phyloP scores from a whole-genome alignment of 2,888 invertebrate species.

The Agonopterix subpropinquella region DNA sequence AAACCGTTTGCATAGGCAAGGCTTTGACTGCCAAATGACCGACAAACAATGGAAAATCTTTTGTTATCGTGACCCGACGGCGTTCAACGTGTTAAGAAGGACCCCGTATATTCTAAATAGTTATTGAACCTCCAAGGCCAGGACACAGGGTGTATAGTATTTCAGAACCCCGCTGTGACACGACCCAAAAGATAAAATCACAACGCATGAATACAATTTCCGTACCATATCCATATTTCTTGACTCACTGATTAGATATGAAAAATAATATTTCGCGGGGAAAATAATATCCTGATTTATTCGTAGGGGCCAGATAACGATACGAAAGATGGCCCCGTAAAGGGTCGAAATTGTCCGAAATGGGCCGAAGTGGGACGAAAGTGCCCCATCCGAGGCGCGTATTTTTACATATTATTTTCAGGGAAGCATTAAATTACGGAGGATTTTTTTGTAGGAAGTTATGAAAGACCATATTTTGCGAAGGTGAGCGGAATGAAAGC shows the following conservation, averaged over 20 bases:
- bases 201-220: conserved; percentile 44
- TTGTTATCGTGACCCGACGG: no score
- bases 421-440: conserved; percentile 61
- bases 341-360: conserved; percentile 51
- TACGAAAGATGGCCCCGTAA: conserved; percentile 54
- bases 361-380: conserved; percentile 42
- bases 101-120: no score
- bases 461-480: conserved; percentile 64
- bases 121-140: no score
- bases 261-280: conserved; percentile 58
- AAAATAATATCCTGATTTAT: conserved; percentile 69
- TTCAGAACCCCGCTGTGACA: no score
- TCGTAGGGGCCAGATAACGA: conserved; percentile 57
- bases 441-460: conserved; percentile 53
- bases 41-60: no score
- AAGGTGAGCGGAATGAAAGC: conserved; percentile 48
- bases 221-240: conserved; percentile 54
- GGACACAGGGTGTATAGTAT: no score
- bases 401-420: conserved; percentile 68
- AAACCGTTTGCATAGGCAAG: no score
- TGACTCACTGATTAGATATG: conserved; percentile 64
- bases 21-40: no score
- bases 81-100: no score
- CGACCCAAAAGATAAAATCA: conserved; percentile 16
- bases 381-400: conserved; percentile 37